Conservation (phyloP, 2,888 invertebrate species). For the Eucera pruinosa region DNA sequence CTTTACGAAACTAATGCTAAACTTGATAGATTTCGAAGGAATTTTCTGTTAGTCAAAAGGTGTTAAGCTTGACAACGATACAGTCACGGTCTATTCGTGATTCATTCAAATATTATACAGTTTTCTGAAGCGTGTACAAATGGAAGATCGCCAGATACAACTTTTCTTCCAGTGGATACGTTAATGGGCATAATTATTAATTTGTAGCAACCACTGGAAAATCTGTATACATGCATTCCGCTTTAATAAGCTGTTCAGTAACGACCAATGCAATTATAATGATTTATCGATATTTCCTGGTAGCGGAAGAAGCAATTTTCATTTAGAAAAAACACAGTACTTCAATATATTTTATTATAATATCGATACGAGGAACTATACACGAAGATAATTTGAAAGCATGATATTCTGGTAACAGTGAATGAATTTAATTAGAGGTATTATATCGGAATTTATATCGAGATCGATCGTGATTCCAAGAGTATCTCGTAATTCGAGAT, state of each 20-base stretch:
- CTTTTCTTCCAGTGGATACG: neutral
- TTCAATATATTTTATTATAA: no score
- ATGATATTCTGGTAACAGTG: no score
- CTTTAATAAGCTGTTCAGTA: neutral
- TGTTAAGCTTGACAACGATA: neutral
- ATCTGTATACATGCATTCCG: neutral
- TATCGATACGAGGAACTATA: no score
- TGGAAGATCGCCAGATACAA: neutral
- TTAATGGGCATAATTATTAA: slow-evolving; percentile 4
- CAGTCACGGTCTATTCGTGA: neutral
- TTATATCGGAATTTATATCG: no score
- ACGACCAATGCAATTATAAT: slow-evolving; percentile 1
- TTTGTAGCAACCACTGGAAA: neutral
- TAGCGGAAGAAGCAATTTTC: no score
- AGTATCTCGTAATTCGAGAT: no score
- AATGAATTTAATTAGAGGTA: no score
- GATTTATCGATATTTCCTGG: slow-evolving; percentile 16
- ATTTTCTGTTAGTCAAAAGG: neutral
- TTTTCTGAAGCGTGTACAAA: neutral
- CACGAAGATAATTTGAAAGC: no score
- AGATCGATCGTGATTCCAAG: no score
- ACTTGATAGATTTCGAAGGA: neutral
- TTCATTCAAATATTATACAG: neutral
- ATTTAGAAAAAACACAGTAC: no score
- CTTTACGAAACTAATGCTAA: no score